Evolutionary conservation across 1,140 invertebrate species (phyloP).

Genomic region (Phocides pigmalion): DNA sequence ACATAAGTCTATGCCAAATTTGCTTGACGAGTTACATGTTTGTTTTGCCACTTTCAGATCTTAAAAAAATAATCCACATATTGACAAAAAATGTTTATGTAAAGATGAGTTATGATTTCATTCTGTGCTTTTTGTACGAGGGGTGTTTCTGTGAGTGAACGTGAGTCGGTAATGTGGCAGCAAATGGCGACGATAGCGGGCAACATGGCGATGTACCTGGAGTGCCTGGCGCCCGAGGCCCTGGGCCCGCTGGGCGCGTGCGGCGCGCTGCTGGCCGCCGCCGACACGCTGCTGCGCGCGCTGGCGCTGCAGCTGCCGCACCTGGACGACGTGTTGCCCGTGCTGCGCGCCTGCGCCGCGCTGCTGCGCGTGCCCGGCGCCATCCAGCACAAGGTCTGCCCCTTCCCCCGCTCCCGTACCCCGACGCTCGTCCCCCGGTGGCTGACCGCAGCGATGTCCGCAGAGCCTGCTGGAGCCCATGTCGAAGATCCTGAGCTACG

Average conservation of each 20-base stretch:
- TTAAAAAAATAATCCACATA: too few relatives aligned
- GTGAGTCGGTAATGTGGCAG: neutral
- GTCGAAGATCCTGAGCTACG: slow-evolving; percentile 95
- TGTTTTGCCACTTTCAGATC: too few relatives aligned
- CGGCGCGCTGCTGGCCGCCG: slow-evolving; percentile 90
- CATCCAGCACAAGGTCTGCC: slow-evolving; percentile 80
- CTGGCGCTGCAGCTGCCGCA: slow-evolving; percentile 90
- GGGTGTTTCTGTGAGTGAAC: too few relatives aligned
- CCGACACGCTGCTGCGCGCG: slow-evolving; percentile 94
- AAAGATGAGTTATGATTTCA: too few relatives aligned
- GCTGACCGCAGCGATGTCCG: too few relatives aligned
- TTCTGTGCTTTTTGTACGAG: too few relatives aligned
- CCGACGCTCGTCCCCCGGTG: too few relatives aligned
- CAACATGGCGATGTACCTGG: slow-evolving; percentile 97
- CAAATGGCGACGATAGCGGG: slow-evolving; percentile 6
- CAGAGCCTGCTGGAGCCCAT: slow-evolving; percentile 94
- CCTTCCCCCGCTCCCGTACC: too few relatives aligned
- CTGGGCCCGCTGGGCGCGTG: slow-evolving; percentile 90
- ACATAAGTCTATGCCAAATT: too few relatives aligned
- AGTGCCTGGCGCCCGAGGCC: slow-evolving; percentile 94
- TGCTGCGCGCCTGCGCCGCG: slow-evolving; percentile 93
- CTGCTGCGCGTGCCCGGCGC: slow-evolving; percentile 94
- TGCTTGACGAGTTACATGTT: too few relatives aligned
- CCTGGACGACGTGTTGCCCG: slow-evolving; percentile 89
- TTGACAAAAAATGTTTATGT: too few relatives aligned